phyloP scores from a whole-genome alignment of 2,888 invertebrate genomes.

The Enoplolaimus lenunculus region DNA sequence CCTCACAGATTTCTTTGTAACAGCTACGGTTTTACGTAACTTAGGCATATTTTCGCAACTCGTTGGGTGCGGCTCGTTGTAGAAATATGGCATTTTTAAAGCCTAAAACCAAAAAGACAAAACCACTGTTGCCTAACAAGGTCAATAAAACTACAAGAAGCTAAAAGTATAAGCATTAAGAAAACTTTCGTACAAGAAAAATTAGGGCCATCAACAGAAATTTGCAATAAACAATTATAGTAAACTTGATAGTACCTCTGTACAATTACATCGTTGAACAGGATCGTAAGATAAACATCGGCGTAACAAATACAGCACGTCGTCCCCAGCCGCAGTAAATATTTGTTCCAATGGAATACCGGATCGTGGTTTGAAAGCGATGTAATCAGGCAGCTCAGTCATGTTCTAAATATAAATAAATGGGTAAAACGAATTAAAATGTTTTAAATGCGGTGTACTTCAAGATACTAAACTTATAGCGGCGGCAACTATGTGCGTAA shows the following conservation, averaged over 20 bases:
- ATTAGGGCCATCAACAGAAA: no score
- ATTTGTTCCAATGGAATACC: conserved; percentile 73
- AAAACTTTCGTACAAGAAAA: no score
- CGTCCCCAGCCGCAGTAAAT: conserved; percentile 85
- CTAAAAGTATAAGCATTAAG: not conserved
- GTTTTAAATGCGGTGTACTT: no score
- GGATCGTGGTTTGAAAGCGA: conserved; percentile 73
- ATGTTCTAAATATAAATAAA: conserved; percentile 30
- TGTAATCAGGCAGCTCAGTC: conserved; percentile 61
- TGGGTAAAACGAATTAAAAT: not conserved
- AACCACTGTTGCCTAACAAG: not conserved
- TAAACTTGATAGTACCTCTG: no score
- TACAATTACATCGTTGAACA: conserved; percentile 51
- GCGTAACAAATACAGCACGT: conserved; percentile 65
- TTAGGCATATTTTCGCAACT: not conserved
- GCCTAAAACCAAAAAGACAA: no score
- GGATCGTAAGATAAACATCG: conserved; percentile 68
- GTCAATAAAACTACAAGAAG: not conserved
- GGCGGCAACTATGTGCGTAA: not conserved
- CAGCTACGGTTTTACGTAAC: not conserved
- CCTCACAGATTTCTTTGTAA: not conserved
- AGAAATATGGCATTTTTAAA: not conserved
- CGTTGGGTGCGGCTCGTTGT: not conserved
- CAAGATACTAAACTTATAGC: no score
- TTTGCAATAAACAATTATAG: no score